Evolutionary conservation across 2,888 invertebrate genomes (phyloP).

Genomic region (Troilus luridus): DNA sequence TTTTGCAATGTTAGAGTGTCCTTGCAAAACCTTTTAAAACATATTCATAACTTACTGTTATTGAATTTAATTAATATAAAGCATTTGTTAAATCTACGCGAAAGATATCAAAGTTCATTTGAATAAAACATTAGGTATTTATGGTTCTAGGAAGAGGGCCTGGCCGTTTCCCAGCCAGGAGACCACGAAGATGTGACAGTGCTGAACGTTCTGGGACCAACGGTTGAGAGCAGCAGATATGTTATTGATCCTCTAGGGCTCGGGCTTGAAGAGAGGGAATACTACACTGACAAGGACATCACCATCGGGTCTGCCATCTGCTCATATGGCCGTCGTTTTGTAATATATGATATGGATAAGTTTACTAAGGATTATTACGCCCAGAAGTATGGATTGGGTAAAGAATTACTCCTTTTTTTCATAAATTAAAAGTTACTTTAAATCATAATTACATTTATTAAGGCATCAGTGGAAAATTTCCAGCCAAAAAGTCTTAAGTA

Average conservation of each 20-base stretch:
- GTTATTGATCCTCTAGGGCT: conserved; percentile 74
- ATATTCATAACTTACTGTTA: too few relatives aligned
- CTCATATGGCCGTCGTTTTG: conserved; percentile 84
- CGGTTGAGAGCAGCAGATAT: conserved; percentile 71
- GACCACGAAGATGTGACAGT: conserved; percentile 72
- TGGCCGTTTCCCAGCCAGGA: conserved; percentile 71
- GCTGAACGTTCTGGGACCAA: conserved; percentile 76
- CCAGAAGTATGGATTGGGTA: conserved; percentile 77
- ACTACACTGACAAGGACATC: conserved; percentile 79
- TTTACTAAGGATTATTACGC: conserved; percentile 90
- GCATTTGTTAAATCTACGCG: too few relatives aligned
- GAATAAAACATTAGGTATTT: neutral
- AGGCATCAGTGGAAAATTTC: too few relatives aligned
- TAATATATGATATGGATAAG: conserved; percentile 86
- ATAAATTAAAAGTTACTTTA: neutral
- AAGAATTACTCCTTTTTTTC: conserved; percentile 51
- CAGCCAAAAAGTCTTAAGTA: too few relatives aligned
- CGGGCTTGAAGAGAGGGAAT: conserved; percentile 67
- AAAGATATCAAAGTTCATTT: conserved; percentile 1
- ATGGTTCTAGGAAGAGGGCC: conserved; percentile 56
- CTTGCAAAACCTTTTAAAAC: too few relatives aligned
- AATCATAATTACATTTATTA: neutral
- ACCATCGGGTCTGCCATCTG: conserved; percentile 86
- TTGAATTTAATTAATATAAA: too few relatives aligned
- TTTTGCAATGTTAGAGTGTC: too few relatives aligned